These are phyloP conservation scores for Uropsilus gracilis DNA, from an alignment of 2,113 vertebrate genomes.

Conservation along the genomic window DNA sequence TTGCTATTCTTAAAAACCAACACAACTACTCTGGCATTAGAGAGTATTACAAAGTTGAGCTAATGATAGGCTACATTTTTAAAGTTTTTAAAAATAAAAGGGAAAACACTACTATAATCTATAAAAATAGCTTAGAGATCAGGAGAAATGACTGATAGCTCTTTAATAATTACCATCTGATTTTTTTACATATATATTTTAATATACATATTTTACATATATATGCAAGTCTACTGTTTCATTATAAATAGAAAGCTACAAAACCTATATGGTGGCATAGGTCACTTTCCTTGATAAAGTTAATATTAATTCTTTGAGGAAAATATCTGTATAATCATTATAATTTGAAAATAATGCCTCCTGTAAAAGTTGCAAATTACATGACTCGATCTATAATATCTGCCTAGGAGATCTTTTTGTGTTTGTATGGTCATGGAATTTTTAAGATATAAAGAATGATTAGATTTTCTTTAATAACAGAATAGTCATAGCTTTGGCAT, in stretches of 20 bases:
- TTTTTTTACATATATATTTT: background rate
- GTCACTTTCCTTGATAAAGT: background rate
- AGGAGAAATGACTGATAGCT: background rate
- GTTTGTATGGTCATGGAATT: conserved; percentile 42
- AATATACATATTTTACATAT: conserved; percentile 15
- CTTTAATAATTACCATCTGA: conserved; percentile 4
- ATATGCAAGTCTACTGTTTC: background rate
- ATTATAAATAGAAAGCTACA: conserved; percentile 5
- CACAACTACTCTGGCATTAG: background rate
- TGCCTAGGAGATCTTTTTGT: conserved; percentile 32
- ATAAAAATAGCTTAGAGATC: background rate
- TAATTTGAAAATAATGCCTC: conserved; percentile 54
- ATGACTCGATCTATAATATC: conserved; percentile 46
- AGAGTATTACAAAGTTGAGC: background rate
- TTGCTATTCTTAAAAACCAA: background rate
- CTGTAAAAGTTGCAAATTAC: conserved; percentile 21
- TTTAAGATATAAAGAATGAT: conserved; percentile 5
- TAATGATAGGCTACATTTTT: background rate
- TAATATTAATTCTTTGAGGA: conserved; percentile 30
- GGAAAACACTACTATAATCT: background rate
- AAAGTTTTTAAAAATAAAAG: background rate
- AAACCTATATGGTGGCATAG: background rate
- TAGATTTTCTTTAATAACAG: background rate
- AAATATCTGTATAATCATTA: background rate
- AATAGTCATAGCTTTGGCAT: background rate